Conservation (phyloP, 2,888 invertebrate genomes). For the Tachina lurida region DNA sequence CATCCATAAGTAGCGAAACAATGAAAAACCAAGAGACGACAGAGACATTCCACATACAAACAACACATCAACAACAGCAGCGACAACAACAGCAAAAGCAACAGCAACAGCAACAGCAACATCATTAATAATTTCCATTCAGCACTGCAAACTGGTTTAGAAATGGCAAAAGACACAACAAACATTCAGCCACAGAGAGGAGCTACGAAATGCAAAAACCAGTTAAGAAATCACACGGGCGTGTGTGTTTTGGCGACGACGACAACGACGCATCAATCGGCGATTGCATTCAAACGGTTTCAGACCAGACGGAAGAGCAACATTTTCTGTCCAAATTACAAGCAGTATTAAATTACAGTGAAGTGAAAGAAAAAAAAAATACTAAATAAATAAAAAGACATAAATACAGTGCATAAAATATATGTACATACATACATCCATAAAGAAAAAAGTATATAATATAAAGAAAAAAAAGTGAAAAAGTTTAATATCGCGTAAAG, state of each 20-base stretch:
- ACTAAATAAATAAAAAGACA: constrained; percentile 28
- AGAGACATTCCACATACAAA: constrained; percentile 55
- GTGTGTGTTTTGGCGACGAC: constrained; percentile 73
- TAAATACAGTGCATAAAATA: background rate
- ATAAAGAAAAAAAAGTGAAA: constrained; percentile 27
- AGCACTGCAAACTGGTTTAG: constrained; percentile 76
- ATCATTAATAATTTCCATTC: constrained; percentile 73
- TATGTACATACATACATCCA: background rate
- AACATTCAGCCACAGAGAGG: constrained; percentile 72
- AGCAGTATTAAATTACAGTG: constrained; percentile 63
- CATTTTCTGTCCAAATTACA: constrained; percentile 55
- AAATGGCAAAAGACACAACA: constrained; percentile 74
- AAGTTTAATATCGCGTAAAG: background rate
- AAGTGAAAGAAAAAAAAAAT: constrained; percentile 51
- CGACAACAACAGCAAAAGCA: constrained; percentile 11
- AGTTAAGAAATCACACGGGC: constrained; percentile 75
- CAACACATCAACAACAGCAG: constrained; percentile 54
- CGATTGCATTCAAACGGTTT: constrained; percentile 73
- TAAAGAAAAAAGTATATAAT: constrained; percentile 42
- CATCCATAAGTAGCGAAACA: constrained; percentile 29
- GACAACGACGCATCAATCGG: constrained; percentile 72
- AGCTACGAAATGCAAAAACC: constrained; percentile 71
- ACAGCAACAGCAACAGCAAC: constrained; percentile 37
- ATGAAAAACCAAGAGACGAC: constrained; percentile 37
- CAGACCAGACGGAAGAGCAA: constrained; percentile 69